Base-by-base conservation (phyloP, 2,113 vertebrate species). In the Pleuronectes platessa region DNA sequence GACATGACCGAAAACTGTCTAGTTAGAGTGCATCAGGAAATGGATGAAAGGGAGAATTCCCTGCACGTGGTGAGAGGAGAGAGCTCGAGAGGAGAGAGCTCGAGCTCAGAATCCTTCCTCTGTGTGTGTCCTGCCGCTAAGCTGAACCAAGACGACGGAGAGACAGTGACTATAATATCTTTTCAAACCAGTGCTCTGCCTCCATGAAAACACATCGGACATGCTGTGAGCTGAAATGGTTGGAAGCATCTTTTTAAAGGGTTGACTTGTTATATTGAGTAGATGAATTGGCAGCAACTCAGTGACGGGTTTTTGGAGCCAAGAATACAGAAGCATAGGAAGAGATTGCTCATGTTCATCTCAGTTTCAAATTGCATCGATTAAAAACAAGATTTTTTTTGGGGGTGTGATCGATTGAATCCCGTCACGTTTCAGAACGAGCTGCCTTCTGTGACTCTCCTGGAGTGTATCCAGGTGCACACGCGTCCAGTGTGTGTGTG, bases 1-100 rank as follows among this genome's bases (percentile, higher is more conserved):
- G 90, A 93, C 88, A 62, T 87, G 89, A 92, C 88, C 86, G 89
- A 93, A 91, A 94, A 92, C 81, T 86, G 91, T 92, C 90, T 90
- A 82, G 89, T 92, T 93, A 88, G 80, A 89, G 85, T 74, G 88
- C 89, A 76, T 86, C 78, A 86, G 85, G 76, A 90, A 83, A 86
- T 69, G 84, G 90, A 92, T 90, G 82, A 90, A 91, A 89, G 86
- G 63, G 78, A 91, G 84, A 88, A 83, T 80, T 92, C 82, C 88
- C 88, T 11, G 42, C 83, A 90, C 69, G 64, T 84, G 70, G 81
- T 21, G 86, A 74, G 70, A 81, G 70, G 61, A 73, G 76, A 80
- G 79, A 83, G 77, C 78, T 55, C 47, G 51, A 73, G 65, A 81
- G 70, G 61, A 73, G 76, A 80, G 79, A 83, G 77, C 78, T 55